These are phyloP conservation scores for Sciaenops ocellatus DNA, from an alignment of 2,797 vertebrate species.

Conservation along the genomic window DNA sequence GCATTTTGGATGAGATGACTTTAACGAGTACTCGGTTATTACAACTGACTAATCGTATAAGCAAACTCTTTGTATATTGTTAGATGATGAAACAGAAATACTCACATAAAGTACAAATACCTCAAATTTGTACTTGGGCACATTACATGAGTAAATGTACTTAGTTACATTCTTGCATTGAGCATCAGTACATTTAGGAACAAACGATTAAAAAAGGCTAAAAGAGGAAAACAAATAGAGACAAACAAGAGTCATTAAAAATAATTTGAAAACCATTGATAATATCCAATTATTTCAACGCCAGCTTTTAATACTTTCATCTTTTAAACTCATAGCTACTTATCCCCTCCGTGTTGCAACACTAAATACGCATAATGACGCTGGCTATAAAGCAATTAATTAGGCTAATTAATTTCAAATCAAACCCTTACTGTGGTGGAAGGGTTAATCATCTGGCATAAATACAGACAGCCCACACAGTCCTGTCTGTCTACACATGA, in stretches of 20 bases:
- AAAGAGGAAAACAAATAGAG: neutral
- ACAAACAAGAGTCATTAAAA: conserved; percentile 13
- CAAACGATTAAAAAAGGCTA: neutral
- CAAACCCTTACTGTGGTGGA: conserved; percentile 21
- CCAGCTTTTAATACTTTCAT: conserved; percentile 29
- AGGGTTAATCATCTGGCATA: conserved; percentile 58
- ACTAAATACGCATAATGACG: conserved; percentile 57
- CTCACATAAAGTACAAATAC: neutral
- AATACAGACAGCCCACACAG: conserved; percentile 40
- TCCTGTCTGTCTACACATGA: conserved; percentile 33
- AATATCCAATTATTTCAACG: conserved; percentile 20
- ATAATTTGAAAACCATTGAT: conserved; percentile 18
- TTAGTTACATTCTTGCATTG: neutral
- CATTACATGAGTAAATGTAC: neutral
- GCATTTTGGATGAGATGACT: too few species aligned
- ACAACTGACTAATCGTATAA: neutral
- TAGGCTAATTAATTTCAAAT: conserved; percentile 59
- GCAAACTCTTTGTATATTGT: neutral
- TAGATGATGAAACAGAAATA: neutral
- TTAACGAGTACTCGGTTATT: too few species aligned
- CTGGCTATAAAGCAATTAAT: conserved; percentile 50
- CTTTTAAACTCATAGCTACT: conserved; percentile 30
- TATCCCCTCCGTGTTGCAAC: conserved; percentile 35
- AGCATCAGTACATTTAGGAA: neutral
- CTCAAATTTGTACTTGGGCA: too few species aligned